These are phyloP conservation scores for Mus caroli DNA, from an alignment of 2,797 vertebrate species.

Conservation along the genomic window DNA sequence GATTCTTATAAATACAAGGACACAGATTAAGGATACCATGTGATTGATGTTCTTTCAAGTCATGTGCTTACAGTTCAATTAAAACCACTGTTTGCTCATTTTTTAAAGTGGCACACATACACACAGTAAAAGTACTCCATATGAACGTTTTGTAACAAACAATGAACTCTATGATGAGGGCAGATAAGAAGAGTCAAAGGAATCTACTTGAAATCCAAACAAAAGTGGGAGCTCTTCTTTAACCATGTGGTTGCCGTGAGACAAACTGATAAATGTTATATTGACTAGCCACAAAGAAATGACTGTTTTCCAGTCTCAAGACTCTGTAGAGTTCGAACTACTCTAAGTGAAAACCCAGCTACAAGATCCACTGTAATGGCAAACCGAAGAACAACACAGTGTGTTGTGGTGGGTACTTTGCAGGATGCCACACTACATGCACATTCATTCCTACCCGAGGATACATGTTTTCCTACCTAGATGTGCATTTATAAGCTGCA, in stretches of 20 bases:
- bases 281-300: slow-evolving; percentile 32
- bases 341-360: slow-evolving; percentile 3
- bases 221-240: slow-evolving; percentile 56
- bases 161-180: slow-evolving; percentile 59
- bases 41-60: background rate
- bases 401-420: background rate
- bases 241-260: slow-evolving; percentile 12
- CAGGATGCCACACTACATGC: background rate
- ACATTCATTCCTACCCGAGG: slow-evolving; percentile 49
- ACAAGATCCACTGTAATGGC: background rate
- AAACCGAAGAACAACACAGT: slow-evolving; percentile 8
- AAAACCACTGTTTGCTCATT: slow-evolving; percentile 28
- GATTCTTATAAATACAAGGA: slow-evolving; percentile 4
- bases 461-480: slow-evolving; percentile 50
- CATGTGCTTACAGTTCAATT: background rate
- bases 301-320: slow-evolving; percentile 21
- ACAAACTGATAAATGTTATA: slow-evolving; percentile 72
- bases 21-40: slow-evolving; percentile 11
- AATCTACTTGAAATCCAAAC: slow-evolving; percentile 57
- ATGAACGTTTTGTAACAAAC: slow-evolving; percentile 40
- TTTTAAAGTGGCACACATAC: background rate
- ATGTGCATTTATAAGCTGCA: slow-evolving; percentile 39
- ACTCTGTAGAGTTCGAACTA: background rate
- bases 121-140: slow-evolving; percentile 37
- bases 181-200: slow-evolving; percentile 43